These are phyloP conservation scores for Tauraco erythrolophus DNA, from an alignment of 2,113 vertebrate genomes.

Conservation along the genomic window DNA sequence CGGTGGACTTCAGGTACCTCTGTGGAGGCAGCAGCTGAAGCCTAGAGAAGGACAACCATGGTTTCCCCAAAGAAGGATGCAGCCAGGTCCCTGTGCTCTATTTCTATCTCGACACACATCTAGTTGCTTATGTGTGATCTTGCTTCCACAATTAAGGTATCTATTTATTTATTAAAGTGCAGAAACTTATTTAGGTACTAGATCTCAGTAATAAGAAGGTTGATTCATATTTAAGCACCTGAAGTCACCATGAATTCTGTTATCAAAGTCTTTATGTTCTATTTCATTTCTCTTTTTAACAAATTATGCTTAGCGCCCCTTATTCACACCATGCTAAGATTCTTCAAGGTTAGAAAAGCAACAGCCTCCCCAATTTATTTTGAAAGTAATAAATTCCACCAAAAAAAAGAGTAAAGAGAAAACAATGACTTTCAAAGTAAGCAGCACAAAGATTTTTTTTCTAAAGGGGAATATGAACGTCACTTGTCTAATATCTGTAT, in stretches of 20 bases:
- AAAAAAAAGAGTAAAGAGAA: background rate
- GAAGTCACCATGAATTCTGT: background rate
- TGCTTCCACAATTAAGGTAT: background rate
- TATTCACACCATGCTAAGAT: background rate
- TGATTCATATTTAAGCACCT: background rate
- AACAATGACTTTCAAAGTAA: background rate
- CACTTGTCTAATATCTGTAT: background rate
- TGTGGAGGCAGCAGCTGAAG: background rate
- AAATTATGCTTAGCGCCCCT: background rate
- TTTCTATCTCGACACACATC: background rate
- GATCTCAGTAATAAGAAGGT: background rate
- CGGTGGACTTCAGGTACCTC: background rate
- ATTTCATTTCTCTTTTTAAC: background rate
- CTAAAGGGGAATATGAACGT: background rate
- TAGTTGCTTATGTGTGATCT: background rate
- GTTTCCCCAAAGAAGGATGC: background rate
- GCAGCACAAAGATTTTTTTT: background rate
- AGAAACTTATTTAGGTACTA: background rate
- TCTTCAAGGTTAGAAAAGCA: background rate
- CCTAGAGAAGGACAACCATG: background rate
- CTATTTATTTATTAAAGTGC: background rate
- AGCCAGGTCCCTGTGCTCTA: background rate
- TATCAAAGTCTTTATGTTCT: background rate
- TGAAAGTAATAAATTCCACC: background rate
- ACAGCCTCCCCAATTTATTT: background rate